A percentile compares a stretch with the other conserved stretches of the same genome.
These are phyloP conservation scores for Leucoma salicis DNA, from an alignment of 2,888 invertebrate species.

Conservation along the genomic window DNA sequence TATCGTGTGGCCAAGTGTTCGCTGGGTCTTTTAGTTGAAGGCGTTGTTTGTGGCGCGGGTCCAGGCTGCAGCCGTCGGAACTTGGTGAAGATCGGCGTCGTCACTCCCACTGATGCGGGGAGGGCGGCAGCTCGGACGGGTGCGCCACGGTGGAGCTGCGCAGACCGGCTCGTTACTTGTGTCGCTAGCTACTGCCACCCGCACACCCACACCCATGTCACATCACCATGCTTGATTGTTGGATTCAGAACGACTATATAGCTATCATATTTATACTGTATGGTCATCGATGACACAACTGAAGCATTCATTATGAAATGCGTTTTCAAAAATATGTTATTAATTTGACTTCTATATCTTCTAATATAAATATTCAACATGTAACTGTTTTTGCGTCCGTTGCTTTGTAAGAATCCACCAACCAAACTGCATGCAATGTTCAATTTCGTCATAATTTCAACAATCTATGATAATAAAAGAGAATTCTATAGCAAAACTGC, in stretches of 20 bases:
- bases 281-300: background rate
- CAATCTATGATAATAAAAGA: constrained; percentile 69
- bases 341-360: no score
- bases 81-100: constrained; percentile 49
- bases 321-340: no score
- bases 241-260: constrained; percentile 15
- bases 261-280: background rate
- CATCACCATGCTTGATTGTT: constrained; percentile 27
- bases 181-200: constrained; percentile 2
- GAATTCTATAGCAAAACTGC: constrained; percentile 71
- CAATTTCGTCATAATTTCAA: constrained; percentile 23
- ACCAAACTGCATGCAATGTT: constrained; percentile 62
- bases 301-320: no score
- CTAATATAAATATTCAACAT: no score
- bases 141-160: constrained; percentile 98
- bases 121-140: constrained; percentile 98
- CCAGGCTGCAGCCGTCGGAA: no score
- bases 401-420: constrained; percentile 46
- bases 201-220: background rate
- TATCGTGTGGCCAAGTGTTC: no score
- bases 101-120: constrained; percentile 99
- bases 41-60: no score
- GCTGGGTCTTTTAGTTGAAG: no score
- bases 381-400: background rate
- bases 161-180: constrained; percentile 29